A percentile compares a stretch with the other conserved stretches of the same genome.
Conservation (phyloP, 2,113 vertebrate genomes). For the Silurus meridionalis region DNA sequence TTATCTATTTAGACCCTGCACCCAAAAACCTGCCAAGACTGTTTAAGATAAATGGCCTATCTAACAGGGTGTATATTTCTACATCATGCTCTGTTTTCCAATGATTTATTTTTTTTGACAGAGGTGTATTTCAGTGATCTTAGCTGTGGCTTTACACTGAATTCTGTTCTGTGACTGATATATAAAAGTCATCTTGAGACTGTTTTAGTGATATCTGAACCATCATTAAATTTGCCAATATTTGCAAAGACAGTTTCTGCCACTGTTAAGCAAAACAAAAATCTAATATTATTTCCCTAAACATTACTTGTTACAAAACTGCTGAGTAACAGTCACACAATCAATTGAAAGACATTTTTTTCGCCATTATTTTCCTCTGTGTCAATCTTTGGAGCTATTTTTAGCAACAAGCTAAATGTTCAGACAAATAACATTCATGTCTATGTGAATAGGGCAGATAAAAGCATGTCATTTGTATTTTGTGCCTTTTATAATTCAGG, state of each 20-base stretch:
- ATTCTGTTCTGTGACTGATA: not conserved
- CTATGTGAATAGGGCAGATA: no score
- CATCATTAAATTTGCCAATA: not conserved
- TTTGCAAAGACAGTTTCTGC: not conserved
- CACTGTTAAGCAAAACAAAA: not conserved
- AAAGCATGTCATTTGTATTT: not conserved
- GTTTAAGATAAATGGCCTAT: not conserved
- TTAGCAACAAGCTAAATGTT: not conserved
- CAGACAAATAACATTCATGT: not conserved
- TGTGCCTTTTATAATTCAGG: constrained; percentile 66
- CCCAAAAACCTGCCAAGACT: not conserved
- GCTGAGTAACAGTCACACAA: not conserved
- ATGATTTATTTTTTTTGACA: not conserved
- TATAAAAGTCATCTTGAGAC: not conserved
- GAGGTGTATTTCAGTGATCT: not conserved
- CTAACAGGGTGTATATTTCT: not conserved
- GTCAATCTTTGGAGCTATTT: not conserved
- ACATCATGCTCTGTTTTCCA: not conserved
- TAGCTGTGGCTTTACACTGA: not conserved
- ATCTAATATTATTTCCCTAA: not conserved
- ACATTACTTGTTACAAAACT: constrained; percentile 2
- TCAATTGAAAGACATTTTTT: not conserved
- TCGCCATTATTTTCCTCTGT: not conserved
- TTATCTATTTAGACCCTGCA: not conserved
- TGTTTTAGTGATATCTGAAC: not conserved